Conservation (phyloP, 1,140 invertebrate species). For the Drosophila nebulosa region DNA sequence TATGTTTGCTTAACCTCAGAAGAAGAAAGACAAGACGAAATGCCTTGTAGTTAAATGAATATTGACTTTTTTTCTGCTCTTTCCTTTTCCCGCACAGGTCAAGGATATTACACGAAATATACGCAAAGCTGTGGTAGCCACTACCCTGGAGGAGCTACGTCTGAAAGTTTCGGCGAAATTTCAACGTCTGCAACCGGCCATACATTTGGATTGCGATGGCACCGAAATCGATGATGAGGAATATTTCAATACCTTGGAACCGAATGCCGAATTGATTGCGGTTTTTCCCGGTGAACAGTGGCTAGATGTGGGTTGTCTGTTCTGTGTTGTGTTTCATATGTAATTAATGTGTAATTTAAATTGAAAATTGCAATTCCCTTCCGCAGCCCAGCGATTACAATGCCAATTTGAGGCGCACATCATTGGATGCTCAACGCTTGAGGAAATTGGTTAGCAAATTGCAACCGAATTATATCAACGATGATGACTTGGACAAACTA, state of each 20-base stretch:
- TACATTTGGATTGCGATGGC: conserved; percentile 91
- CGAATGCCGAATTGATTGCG: conserved; percentile 91
- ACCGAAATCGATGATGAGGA: conserved; percentile 95
- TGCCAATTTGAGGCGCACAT: conserved; percentile 77
- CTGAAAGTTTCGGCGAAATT: conserved; percentile 86
- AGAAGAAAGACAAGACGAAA: too few species aligned
- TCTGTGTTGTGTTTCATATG: not conserved
- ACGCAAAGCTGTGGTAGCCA: conserved; percentile 89
- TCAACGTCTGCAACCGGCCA: conserved; percentile 84
- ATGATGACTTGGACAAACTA: conserved; percentile 89
- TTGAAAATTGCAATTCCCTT: not conserved
- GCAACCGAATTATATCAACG: conserved; percentile 88
- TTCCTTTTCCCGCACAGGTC: conserved; percentile 61
- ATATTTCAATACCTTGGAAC: conserved; percentile 91
- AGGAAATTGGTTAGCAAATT: conserved; percentile 87
- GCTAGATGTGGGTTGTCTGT: conserved; percentile 81
- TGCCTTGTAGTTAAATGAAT: not conserved
- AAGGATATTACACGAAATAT: conserved; percentile 87
- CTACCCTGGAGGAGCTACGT: conserved; percentile 88
- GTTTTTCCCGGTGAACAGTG: conserved; percentile 88
- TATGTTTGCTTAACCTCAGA: not conserved
- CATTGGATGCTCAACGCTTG: conserved; percentile 83
- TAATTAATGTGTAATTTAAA: not conserved
- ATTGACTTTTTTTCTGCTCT: not conserved
- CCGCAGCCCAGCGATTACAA: conserved; percentile 64